phyloP scores from a whole-genome alignment of 2,113 vertebrate genomes.

The Rhegmatorhina hoffmannsi region DNA sequence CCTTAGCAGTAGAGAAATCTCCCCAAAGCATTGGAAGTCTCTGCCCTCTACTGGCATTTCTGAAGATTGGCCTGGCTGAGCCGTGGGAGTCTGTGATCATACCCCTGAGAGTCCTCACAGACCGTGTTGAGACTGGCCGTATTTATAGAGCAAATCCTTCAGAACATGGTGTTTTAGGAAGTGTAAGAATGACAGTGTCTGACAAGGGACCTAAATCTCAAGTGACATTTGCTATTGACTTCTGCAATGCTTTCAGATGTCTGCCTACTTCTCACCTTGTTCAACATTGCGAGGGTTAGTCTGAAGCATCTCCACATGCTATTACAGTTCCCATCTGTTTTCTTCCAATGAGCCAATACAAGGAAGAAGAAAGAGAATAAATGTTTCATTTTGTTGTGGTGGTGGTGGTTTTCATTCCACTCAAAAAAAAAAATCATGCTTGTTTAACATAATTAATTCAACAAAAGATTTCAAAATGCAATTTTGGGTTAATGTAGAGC shows the following conservation, averaged over 20 bases:
- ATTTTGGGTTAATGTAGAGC: background rate
- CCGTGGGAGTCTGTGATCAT: background rate
- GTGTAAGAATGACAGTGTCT: background rate
- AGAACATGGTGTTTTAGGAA: background rate
- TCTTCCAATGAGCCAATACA: background rate
- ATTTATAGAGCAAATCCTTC: background rate
- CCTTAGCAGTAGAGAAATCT: background rate
- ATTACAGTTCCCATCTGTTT: conserved; percentile 7
- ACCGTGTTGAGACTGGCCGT: background rate
- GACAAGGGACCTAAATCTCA: background rate
- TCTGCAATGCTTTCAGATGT: conserved; percentile 4
- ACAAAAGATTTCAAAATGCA: background rate
- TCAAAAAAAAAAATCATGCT: background rate
- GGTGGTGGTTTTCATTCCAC: background rate
- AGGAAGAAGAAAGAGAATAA: background rate
- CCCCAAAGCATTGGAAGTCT: background rate
- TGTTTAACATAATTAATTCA: background rate
- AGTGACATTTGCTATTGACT: conserved; percentile 30
- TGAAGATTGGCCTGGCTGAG: background rate
- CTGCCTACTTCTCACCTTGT: conserved; percentile 48
- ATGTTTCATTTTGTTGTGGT: background rate
- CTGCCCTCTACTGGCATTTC: conserved; percentile 66
- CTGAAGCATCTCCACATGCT: background rate
- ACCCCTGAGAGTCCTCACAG: background rate
- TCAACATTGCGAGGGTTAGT: background rate